A percentile compares a stretch with the other conserved stretches of the same genome.
phyloP scores from a whole-genome alignment of 2,797 vertebrate species.

The Tokudaia muenninki region DNA sequence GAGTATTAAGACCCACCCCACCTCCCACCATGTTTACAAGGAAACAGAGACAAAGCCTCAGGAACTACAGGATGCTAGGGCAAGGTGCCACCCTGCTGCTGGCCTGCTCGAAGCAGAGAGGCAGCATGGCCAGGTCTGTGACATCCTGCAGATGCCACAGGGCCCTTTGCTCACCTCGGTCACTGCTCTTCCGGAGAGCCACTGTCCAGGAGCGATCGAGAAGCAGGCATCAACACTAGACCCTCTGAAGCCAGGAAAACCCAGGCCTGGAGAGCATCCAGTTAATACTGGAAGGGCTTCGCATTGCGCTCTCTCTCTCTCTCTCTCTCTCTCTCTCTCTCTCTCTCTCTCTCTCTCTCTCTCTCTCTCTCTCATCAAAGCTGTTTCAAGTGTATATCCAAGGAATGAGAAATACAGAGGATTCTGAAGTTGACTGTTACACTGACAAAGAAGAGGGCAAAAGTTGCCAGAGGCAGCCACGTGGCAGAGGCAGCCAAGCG shows the following conservation, averaged over 20 bases:
- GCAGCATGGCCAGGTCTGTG: not conserved
- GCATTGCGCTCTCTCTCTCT: not conserved
- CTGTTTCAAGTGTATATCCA: not conserved
- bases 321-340: not conserved
- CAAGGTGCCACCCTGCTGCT: not conserved
- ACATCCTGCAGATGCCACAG: fast-evolving
- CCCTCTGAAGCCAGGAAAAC: not conserved
- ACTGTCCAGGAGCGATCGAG: not conserved
- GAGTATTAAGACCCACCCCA: fast-evolving
- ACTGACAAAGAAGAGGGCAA: fast-evolving
- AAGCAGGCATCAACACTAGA: fast-evolving
- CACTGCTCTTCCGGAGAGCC: too few relatives aligned
- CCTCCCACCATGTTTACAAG: fast-evolving
- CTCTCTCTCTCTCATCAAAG: too few relatives aligned
- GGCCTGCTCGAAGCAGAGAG: not conserved
- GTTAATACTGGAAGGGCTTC: fast-evolving
- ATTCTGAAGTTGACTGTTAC: not conserved
- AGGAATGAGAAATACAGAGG: too few relatives aligned
- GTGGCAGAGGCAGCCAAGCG: not conserved
- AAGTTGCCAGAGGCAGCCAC: not conserved
- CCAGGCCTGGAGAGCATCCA: fast-evolving
- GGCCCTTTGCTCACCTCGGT: not conserved
- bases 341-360: not conserved
- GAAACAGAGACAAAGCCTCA: fast-evolving
- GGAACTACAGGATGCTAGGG: not conserved